phyloP scores from a whole-genome alignment of 2,113 vertebrate species.

The Caranx ignobilis region DNA sequence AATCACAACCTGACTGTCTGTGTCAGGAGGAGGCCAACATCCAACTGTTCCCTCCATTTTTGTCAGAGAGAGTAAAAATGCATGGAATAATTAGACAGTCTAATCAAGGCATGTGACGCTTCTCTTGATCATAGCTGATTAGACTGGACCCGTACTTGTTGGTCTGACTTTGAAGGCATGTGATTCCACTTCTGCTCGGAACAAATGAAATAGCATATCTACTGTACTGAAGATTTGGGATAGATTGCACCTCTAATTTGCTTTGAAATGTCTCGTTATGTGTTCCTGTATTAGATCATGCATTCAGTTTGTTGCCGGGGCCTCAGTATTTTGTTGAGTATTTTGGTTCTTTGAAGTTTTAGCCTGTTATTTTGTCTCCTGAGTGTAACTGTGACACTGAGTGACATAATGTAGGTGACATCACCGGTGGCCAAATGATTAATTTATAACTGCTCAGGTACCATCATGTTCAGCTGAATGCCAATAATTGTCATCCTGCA shows the following conservation, averaged over 20 bases:
- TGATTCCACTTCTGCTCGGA: constrained; percentile 55
- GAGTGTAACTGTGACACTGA: constrained; percentile 14
- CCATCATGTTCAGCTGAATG: constrained; percentile 3
- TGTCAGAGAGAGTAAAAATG: constrained; percentile 51
- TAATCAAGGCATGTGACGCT: constrained; percentile 69
- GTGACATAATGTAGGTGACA: constrained; percentile 49
- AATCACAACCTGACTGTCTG: constrained; percentile 55
- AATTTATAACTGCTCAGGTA: constrained; percentile 3
- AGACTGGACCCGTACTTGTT: constrained; percentile 62
- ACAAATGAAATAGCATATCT: constrained; percentile 49
- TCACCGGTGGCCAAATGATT: constrained; percentile 22
- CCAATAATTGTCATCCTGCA: neutral
- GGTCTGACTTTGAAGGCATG: constrained; percentile 61
- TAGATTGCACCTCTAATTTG: constrained; percentile 35
- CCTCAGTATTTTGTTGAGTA: constrained; percentile 21
- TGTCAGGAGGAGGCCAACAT: constrained; percentile 55
- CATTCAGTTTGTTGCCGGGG: constrained; percentile 3
- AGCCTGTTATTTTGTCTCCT: constrained; percentile 13
- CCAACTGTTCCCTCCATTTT: constrained; percentile 42
- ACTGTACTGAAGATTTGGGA: constrained; percentile 13
- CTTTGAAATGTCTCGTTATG: constrained; percentile 2
- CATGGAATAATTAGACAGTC: constrained; percentile 64
- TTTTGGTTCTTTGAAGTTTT: neutral
- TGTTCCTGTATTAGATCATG: constrained; percentile 20
- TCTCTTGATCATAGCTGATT: constrained; percentile 73